Base-by-base conservation (phyloP, 2,888 invertebrate genomes). In the Rhagophthalmus giganteus region DNA sequence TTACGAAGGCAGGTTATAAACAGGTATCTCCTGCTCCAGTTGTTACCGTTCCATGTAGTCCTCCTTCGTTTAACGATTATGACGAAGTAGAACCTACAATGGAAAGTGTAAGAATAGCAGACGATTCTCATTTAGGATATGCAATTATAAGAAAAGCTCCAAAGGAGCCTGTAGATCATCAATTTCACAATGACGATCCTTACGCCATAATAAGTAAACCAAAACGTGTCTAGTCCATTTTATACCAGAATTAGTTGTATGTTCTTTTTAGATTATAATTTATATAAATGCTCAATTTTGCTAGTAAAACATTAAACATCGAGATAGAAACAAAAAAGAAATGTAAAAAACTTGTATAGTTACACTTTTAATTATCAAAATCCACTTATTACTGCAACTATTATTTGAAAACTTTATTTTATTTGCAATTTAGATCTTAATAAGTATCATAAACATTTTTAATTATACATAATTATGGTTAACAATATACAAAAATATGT, bases 151-250 rank as follows among this genome's bases (percentile, higher is more conserved):
- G 88, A 34, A 90, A 90, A 69, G 78, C 82, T 1, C 76, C 78
- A 28, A 79, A 78, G 31, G 79, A 81, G 65, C 76, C 75, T 61
- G 77, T 87, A 24, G 81, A 80, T 65, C 88, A 88, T 69, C 84
- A 83, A 66, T 82, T 81, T 63, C 85, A 84, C 61, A 90, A 89
- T 69, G 86, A 89, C 44, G 83, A 84, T 55, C 88, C 88, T 66
- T 91, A 91, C 76, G 89, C 90, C 54, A 81, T 90, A 66, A 86
- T 91, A 47, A 89, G 89, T 70, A 90, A 90, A 75, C 86, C 90
- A 68, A 90, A 90, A 81, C 81, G 86, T 76, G 89, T 90, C 74
- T 90, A 81, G 77, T 74, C 71, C 55, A 26, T 39, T 16, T 34
- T 20, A 16, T 9, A 33, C 20, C 8, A 16, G 9, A 16, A 15